A percentile compares a stretch with the other conserved stretches of the same genome.
These are phyloP conservation scores for Stenurella melanura DNA, from an alignment of 2,888 invertebrate species.

Conservation along the genomic window DNA sequence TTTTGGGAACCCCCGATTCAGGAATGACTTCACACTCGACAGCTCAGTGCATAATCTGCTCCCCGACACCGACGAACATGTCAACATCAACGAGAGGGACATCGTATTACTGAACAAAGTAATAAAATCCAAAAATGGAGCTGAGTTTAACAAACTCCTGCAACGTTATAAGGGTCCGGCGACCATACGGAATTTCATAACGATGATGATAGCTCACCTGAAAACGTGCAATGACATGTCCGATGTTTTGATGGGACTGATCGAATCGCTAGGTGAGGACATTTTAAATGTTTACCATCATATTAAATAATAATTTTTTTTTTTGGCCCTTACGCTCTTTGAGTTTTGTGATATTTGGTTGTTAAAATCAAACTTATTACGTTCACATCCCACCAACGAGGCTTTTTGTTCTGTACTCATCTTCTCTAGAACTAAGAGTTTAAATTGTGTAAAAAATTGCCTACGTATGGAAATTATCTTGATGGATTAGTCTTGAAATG, in stretches of 20 bases:
- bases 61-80: slow-evolving; percentile 37
- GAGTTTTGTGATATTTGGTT: no score
- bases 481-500: no score
- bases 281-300: no score
- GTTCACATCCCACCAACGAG: no score
- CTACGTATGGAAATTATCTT: no score
- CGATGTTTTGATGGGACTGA: slow-evolving; percentile 44
- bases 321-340: no score
- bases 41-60: slow-evolving; percentile 57
- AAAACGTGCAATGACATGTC: slow-evolving; percentile 44
- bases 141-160: slow-evolving; percentile 51
- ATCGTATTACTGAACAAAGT: slow-evolving; percentile 50
- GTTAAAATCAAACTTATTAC: no score
- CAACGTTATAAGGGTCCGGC: slow-evolving; percentile 51
- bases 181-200: slow-evolving; percentile 59
- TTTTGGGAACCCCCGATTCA: slow-evolving; percentile 51
- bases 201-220: slow-evolving; percentile 57
- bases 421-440: no score
- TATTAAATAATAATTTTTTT: no score
- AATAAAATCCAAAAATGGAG: slow-evolving; percentile 46
- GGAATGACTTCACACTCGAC: slow-evolving; percentile 50
- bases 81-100: slow-evolving; percentile 55
- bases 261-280: slow-evolving; percentile 55
- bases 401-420: no score
- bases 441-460: no score